Percentiles rank a stretch among this genome's conserved stretches.
Evolutionary conservation across 2,113 vertebrate genomes (phyloP).

Genomic region (Hydrolagus affinis): DNA sequence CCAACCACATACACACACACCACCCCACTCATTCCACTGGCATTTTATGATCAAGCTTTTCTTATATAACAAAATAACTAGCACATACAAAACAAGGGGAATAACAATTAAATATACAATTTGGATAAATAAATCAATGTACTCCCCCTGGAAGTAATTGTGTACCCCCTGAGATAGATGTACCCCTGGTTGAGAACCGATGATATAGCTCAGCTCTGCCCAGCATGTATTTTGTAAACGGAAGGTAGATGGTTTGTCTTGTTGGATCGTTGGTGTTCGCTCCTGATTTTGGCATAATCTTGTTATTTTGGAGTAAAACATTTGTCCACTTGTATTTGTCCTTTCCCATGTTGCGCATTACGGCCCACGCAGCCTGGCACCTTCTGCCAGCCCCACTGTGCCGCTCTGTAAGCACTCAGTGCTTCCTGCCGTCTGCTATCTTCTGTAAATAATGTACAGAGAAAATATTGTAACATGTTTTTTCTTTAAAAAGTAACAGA

Average conservation of each 20-base stretch:
- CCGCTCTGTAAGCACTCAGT: conserved; percentile 41
- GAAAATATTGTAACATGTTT: conserved; percentile 78
- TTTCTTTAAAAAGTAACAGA: conserved; percentile 47
- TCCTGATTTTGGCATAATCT: conserved; percentile 37
- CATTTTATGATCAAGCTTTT: too few species aligned
- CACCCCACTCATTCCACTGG: too few species aligned
- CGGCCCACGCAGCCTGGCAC: conserved; percentile 34
- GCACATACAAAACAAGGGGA: too few species aligned
- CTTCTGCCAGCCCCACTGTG: conserved; percentile 43
- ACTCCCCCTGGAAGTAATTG: too few species aligned
- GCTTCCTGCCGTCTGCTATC: conserved; percentile 45
- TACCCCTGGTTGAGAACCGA: too few species aligned
- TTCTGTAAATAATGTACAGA: conserved; percentile 95
- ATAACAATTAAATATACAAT: too few species aligned
- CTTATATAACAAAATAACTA: too few species aligned
- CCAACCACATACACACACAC: too few species aligned
- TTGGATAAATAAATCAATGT: too few species aligned
- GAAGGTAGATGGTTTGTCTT: not conserved
- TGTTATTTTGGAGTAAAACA: conserved; percentile 35
- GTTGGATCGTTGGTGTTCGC: conserved; percentile 48
- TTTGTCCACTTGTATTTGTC: conserved; percentile 35
- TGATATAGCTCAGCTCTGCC: not conserved
- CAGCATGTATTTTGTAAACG: not conserved
- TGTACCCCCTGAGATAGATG: too few species aligned
- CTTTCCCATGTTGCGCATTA: conserved; percentile 28